A percentile compares a stretch with the other conserved stretches of the same genome.
Conservation (phyloP, 2,888 invertebrate genomes). For the Auanema freiburgensis region DNA sequence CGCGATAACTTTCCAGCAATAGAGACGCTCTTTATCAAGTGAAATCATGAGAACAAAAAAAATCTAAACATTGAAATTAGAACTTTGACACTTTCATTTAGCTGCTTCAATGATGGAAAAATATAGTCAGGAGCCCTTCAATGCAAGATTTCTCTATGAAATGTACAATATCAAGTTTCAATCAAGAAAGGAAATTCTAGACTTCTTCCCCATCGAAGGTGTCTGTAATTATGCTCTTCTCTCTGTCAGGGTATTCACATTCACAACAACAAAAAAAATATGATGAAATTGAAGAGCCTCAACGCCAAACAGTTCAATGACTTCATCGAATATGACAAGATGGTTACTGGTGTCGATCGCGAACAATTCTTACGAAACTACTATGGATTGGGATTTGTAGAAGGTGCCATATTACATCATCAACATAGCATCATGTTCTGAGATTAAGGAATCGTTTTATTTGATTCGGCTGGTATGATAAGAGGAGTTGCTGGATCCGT, state of each 20-base stretch:
- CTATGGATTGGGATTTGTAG: slow-evolving; percentile 14
- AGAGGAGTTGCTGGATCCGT: slow-evolving; percentile 13
- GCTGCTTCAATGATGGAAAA: slow-evolving; percentile 21
- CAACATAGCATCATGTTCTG: background rate
- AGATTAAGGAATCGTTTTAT: slow-evolving; percentile 8
- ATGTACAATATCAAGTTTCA: slow-evolving; percentile 15
- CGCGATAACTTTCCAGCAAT: background rate
- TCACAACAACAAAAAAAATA: background rate
- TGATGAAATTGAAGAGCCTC: slow-evolving; percentile 10
- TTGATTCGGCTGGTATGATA: slow-evolving; percentile 9
- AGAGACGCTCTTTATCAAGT: background rate
- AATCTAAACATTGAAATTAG: slow-evolving; percentile 1
- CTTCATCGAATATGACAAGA: slow-evolving; percentile 19
- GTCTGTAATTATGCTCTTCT: slow-evolving; percentile 11
- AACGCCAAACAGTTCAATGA: slow-evolving; percentile 20
- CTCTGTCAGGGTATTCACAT: slow-evolving; percentile 12
- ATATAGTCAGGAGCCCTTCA: slow-evolving; percentile 18
- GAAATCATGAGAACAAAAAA: slow-evolving; percentile 4
- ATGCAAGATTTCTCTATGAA: slow-evolving; percentile 11
- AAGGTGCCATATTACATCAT: slow-evolving; percentile 10
- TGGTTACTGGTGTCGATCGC: slow-evolving; percentile 18
- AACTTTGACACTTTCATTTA: slow-evolving; percentile 4
- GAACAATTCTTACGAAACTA: slow-evolving; percentile 13
- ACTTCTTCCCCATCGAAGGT: slow-evolving; percentile 19
- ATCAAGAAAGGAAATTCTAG: slow-evolving; percentile 9